Evolutionary conservation across 2,888 invertebrate genomes (phyloP).

Genomic region (Rhingia campestris): DNA sequence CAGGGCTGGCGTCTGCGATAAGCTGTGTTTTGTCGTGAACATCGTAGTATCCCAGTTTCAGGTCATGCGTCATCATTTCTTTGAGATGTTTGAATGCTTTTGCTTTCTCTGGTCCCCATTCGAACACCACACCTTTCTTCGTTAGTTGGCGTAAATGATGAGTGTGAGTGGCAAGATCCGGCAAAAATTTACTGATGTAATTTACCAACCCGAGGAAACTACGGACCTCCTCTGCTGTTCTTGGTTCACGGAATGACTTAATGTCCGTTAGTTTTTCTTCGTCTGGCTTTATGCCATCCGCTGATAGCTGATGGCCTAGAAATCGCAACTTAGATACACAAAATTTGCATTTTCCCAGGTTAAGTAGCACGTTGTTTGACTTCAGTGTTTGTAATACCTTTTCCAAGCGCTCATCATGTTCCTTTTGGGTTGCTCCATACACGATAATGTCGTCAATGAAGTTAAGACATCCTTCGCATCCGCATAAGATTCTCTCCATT

Average conservation of each 20-base stretch:
- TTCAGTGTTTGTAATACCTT: slow-evolving; percentile 1
- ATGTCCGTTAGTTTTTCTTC: too few species aligned
- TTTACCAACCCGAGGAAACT: not conserved
- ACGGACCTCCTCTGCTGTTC: not conserved
- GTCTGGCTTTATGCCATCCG: too few species aligned
- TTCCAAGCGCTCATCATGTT: slow-evolving; percentile 8
- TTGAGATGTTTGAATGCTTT: too few species aligned
- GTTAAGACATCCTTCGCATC: slow-evolving; percentile 26
- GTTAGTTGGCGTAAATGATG: too few species aligned
- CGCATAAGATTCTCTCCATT: too few species aligned
- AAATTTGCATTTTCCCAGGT: slow-evolving; percentile 28
- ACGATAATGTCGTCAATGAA: slow-evolving; percentile 42
- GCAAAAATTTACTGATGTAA: not conserved
- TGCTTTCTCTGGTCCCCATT: too few species aligned
- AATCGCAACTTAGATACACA: slow-evolving; percentile 28
- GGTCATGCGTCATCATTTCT: too few species aligned
- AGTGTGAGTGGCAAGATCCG: not conserved
- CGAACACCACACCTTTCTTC: too few species aligned
- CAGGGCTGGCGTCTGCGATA: too few species aligned
- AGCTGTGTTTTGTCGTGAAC: too few species aligned
- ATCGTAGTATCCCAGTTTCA: too few species aligned
- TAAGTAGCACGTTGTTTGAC: slow-evolving; percentile 8
- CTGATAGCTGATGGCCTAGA: slow-evolving; percentile 29
- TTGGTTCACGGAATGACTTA: not conserved
- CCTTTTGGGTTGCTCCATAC: slow-evolving; percentile 23